Percentiles rank a stretch among this genome's conserved stretches.
phyloP scores from a whole-genome alignment of 1,140 invertebrate genomes.

The Ptiloglossa arizonensis region DNA sequence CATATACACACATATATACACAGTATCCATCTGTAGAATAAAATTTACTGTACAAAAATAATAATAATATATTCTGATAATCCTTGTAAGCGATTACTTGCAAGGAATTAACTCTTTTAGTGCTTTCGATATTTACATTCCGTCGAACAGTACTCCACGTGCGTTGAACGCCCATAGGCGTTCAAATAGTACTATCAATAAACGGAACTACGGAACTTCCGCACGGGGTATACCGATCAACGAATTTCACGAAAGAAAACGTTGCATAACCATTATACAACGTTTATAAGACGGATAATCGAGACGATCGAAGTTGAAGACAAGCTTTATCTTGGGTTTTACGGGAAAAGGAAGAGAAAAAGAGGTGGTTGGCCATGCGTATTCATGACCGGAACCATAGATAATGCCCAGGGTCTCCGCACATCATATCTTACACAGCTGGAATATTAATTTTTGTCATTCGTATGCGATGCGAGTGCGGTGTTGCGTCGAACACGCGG shows the following conservation, averaged over 20 bases:
- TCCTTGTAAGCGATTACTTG: too few species aligned
- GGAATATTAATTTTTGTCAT: conserved; percentile 74
- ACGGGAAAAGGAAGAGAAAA: conserved; percentile 16
- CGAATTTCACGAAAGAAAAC: conserved; percentile 23
- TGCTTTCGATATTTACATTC: too few species aligned
- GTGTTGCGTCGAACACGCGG: conserved; percentile 34
- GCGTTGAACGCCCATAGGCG: too few species aligned
- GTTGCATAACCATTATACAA: conserved; percentile 53
- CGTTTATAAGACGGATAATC: conserved; percentile 42
- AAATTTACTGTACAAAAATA: too few species aligned
- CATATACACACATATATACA: too few species aligned
- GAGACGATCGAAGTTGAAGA: conserved; percentile 8
- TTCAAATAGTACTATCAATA: too few species aligned
- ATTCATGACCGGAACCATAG: conserved; percentile 59
- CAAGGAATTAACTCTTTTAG: too few species aligned
- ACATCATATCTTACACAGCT: conserved; percentile 68
- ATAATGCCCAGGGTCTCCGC: conserved; percentile 57
- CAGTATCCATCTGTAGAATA: too few species aligned
- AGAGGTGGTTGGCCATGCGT: conserved; percentile 50
- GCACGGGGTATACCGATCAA: too few species aligned
- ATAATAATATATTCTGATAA: too few species aligned
- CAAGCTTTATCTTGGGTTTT: conserved; percentile 3
- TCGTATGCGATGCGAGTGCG: conserved; percentile 62
- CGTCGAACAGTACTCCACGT: too few species aligned
- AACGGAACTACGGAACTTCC: too few species aligned